Percentiles rank a stretch among this genome's conserved stretches.
Conservation (phyloP, 2,113 vertebrate species). For the Alligator sinensis region DNA sequence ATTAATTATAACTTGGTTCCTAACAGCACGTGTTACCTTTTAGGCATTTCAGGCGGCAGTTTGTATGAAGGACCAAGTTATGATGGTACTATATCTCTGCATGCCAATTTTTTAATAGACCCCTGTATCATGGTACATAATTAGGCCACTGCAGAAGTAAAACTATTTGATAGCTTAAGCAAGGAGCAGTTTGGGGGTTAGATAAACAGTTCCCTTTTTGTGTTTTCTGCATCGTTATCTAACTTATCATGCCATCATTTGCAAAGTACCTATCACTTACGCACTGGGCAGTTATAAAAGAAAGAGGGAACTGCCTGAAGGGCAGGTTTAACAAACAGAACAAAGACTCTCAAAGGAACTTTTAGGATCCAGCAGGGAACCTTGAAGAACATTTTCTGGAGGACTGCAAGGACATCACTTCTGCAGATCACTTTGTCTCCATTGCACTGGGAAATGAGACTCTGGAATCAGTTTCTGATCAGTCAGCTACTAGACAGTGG, state of each 20-base stretch:
- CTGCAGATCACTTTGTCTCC: background rate
- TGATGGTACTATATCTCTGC: no score
- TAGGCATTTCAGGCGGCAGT: background rate
- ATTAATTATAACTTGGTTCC: background rate
- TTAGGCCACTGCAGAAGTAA: background rate
- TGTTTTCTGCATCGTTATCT: background rate
- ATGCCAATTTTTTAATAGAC: background rate
- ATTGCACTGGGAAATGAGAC: background rate
- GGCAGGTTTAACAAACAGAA: rapidly evolving
- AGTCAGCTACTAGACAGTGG: background rate
- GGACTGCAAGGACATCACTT: background rate
- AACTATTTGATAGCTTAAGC: background rate
- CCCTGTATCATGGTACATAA: background rate
- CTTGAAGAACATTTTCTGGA: background rate
- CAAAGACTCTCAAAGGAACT: background rate
- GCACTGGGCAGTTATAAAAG: constrained; percentile 20
- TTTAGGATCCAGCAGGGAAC: constrained; percentile 2
- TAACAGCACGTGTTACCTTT: background rate
- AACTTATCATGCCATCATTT: background rate
- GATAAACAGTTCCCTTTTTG: constrained; percentile 58
- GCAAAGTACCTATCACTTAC: background rate
- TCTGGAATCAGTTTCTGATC: background rate
- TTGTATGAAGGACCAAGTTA: background rate
- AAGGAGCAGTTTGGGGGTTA: background rate
- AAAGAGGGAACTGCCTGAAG: background rate